Evolutionary conservation across 2,888 invertebrate species (phyloP), one percentile per base, ranked within the genome.

Genomic region (Cheilosia scutellata): DNA sequence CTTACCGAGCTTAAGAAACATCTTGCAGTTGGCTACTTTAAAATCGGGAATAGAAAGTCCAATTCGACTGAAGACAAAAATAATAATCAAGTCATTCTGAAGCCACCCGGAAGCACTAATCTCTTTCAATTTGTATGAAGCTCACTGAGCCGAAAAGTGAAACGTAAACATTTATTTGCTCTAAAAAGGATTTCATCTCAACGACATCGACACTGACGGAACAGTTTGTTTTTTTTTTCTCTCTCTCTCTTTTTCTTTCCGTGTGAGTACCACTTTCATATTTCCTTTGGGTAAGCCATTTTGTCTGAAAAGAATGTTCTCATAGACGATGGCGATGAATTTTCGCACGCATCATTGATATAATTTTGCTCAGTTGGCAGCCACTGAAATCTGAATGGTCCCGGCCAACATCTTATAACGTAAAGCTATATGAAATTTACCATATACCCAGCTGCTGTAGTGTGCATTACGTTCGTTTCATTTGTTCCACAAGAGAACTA

Each of bases 61-160:
- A 37, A 1, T 33, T 33, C 33, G 3, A 7, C 3, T 3, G 9
- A 33, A 33, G 33, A 37, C 11, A 37, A 37, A 37, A 37, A 11
- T 37, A 37, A 37, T 37, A 11, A 20, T 49, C 71, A 71, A 79
- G 33, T 72, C 20, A 49, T 37, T 42, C 40, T 49, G 51, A 74
- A 74, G n/a, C 58, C 79, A 60, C 40, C 53, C 74, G 79, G 58
- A 79, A 79, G 27, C 13, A 65, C 58, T 66, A 66, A 66, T 29
- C 66, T 53, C 29, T 55, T 60, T 66, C 66, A 44, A 75, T 68
- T 80, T 68, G 75, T 62, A 53, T 51, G 53, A 74, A 75, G 66
- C 40, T 68, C 62, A 49, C 66, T 75, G 66, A 80, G 44, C 66
- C 47, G 75, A 55, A 60, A 62, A 74, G 58, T 62, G 66, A 57